These are phyloP conservation scores for Plebejus melissa DNA, from an alignment of 2,888 invertebrate species.

Conservation along the genomic window DNA sequence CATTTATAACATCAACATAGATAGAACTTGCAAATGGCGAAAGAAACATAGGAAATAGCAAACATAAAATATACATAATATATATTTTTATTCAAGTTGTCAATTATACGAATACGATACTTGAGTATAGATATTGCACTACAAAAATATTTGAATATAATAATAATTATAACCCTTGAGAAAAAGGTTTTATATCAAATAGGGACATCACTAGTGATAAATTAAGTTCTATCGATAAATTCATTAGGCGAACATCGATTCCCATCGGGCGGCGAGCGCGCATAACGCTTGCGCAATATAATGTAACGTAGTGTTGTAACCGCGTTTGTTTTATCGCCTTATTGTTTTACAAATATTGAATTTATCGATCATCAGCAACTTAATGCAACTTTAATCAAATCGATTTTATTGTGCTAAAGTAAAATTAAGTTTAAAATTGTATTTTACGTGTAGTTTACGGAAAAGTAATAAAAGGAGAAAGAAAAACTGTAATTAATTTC, in stretches of 20 bases:
- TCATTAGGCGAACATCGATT: slow-evolving; percentile 19
- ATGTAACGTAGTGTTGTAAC: slow-evolving; percentile 51
- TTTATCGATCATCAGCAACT: slow-evolving; percentile 1
- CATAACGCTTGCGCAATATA: slow-evolving; percentile 50
- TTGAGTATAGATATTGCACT: no score
- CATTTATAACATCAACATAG: no score
- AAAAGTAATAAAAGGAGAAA: no score
- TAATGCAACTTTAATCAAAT: not conserved
- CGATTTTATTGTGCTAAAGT: not conserved
- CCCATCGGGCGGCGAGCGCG: slow-evolving; percentile 35
- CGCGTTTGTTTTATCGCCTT: slow-evolving; percentile 24
- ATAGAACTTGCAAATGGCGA: no score
- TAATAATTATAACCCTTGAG: no score
- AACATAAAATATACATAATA: no score
- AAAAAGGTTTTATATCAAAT: not conserved
- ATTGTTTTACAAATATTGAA: slow-evolving; percentile 25
- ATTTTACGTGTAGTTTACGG: no score
- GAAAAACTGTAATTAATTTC: not conserved
- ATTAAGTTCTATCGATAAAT: slow-evolving; percentile 18
- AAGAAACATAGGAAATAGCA: no score
- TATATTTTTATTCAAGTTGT: no score
- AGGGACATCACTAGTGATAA: slow-evolving; percentile 15
- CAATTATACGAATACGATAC: no score
- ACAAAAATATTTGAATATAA: no score
- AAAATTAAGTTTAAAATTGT: no score